Evolutionary conservation across 2,113 vertebrate genomes (phyloP), one percentile per base, ranked within the genome.

Genomic region (Myotis brandtii): DNA sequence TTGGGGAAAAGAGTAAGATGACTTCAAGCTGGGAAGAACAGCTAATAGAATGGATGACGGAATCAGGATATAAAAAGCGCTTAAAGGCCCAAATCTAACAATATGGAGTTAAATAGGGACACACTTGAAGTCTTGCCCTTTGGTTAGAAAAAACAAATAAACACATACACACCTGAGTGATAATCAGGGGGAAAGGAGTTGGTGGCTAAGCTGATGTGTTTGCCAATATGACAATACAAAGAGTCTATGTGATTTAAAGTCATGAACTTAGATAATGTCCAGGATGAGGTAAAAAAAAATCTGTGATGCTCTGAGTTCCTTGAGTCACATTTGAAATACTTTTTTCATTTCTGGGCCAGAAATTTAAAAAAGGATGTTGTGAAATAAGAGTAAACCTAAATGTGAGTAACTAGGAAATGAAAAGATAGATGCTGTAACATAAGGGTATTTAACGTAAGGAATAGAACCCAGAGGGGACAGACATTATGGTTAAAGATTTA

Each of bases 11-110:
- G 8, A 87, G 77, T 56, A 73, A 59, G 11, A 89, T 54, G 46
- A 90, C 27, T 59, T 84, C 16, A 43, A 25, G 23, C 54, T 94
- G 66, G 20, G 17, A 92, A 50, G 30, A 50, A 62, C 1, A 89
- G 32, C 11, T 85, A 82, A 54, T 6, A 88, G 46, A 52, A 81
- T 67, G 21, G 16, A 83, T 79, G 37, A 54, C 8, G 69, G 21
- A 85, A 91, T 87, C 37, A 81, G 56, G 54, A 81, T 81, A 87
- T 72, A 70, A 86, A 96, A 82, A 85, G 80, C 93, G 34, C 56
- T 87, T 87, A 96, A 88, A 69, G 86, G 76, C 11, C 54, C 43
- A 85, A 73, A 93, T 75, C 75, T 94, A 96, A 94, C 40, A 50
- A 83, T 50, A 81, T 48, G 13, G 50, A 69, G 34, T 86, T 83